A percentile compares a stretch with the other conserved stretches of the same genome.
Evolutionary conservation across 1,140 invertebrate genomes (phyloP).

Genomic region (Bombus superbus): DNA sequence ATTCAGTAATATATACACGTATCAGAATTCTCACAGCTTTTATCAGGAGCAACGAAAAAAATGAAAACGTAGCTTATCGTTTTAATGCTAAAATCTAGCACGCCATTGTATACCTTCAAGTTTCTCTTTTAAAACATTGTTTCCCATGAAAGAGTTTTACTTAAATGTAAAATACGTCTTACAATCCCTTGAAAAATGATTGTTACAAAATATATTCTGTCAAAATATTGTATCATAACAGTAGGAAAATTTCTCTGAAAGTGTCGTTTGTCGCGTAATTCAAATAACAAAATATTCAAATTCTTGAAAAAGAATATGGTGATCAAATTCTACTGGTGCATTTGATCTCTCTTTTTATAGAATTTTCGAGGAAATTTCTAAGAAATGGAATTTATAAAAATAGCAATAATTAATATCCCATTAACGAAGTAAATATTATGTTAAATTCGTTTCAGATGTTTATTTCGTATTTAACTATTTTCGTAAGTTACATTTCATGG

Average conservation of each 20-base stretch:
- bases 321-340: not conserved
- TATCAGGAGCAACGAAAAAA: too few species aligned
- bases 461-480: too few species aligned
- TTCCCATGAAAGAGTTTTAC: not conserved
- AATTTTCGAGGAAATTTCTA: too few species aligned
- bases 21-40: not conserved
- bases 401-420: not conserved
- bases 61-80: not conserved
- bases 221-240: not conserved
- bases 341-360: too few species aligned
- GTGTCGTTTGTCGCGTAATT: not conserved
- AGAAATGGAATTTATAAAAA: not conserved
- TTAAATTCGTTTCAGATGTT: too few species aligned
- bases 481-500: too few species aligned
- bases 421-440: not conserved
- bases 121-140: not conserved
- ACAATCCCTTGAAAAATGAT: conserved; percentile 10
- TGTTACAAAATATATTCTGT: not conserved
- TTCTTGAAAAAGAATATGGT: not conserved
- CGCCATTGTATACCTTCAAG: not conserved
- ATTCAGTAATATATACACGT: not conserved
- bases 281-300: not conserved
- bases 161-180: not conserved
- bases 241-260: not conserved
- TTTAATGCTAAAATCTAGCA: not conserved